These are phyloP conservation scores for Atta texana DNA, from an alignment of 1,140 invertebrate genomes.

Conservation along the genomic window DNA sequence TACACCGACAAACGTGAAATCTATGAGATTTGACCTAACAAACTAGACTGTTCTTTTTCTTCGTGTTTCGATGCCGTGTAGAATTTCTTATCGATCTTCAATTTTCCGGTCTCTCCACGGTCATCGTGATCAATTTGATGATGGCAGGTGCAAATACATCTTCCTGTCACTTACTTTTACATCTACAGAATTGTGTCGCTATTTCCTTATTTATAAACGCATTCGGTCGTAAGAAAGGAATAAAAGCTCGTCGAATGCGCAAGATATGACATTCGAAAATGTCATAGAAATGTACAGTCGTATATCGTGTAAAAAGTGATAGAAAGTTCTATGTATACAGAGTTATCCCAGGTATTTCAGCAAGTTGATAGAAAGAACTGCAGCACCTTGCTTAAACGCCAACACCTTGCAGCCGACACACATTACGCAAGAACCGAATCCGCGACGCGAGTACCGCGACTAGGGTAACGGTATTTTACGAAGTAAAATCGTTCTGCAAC, in stretches of 20 bases:
- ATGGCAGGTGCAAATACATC: slow-evolving; percentile 48
- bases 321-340: background rate
- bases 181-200: background rate
- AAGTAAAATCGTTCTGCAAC: slow-evolving; percentile 62
- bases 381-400: background rate
- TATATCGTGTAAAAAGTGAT: too few species aligned
- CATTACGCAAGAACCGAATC: slow-evolving; percentile 24
- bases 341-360: too few species aligned
- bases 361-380: background rate
- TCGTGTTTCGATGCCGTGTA: background rate
- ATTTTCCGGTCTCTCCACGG: slow-evolving; percentile 58
- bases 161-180: slow-evolving; percentile 24
- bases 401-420: background rate
- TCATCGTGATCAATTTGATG: slow-evolving; percentile 29
- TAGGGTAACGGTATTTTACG: slow-evolving; percentile 68
- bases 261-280: slow-evolving; percentile 36
- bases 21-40: slow-evolving; percentile 40
- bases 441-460: slow-evolving; percentile 35
- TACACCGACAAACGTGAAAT: slow-evolving; percentile 51
- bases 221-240: background rate
- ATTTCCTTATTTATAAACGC: background rate
- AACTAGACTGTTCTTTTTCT: slow-evolving; percentile 56
- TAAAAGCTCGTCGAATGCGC: background rate
- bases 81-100: slow-evolving; percentile 32
- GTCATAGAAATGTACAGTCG: background rate